Evolutionary conservation across 2,113 vertebrate genomes (phyloP).

Genomic region (Craseonycteris thonglongyai): DNA sequence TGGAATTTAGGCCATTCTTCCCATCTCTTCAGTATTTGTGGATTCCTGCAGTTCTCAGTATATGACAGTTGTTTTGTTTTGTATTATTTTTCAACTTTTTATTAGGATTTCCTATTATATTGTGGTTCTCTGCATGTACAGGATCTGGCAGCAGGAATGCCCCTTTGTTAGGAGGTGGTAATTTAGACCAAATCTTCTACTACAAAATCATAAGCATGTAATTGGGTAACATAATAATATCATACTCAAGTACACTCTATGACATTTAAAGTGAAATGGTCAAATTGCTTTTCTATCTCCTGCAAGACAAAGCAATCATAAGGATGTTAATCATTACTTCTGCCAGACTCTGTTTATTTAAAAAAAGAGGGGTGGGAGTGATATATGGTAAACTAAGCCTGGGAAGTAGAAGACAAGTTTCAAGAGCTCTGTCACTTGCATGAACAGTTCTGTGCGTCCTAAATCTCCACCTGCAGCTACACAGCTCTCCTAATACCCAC

Average conservation of each 20-base stretch:
- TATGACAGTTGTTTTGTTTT: background rate
- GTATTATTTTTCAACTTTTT: background rate
- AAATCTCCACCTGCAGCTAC: background rate
- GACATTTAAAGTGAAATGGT: too few relatives aligned
- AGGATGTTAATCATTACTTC: too few relatives aligned
- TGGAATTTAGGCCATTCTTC: background rate
- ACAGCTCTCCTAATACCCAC: background rate
- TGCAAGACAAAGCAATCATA: too few relatives aligned
- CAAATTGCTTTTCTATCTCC: too few relatives aligned
- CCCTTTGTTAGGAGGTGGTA: too few relatives aligned
- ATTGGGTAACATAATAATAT: too few relatives aligned
- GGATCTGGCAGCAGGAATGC: too few relatives aligned
- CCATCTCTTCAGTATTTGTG: background rate
- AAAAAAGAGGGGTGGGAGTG: too few relatives aligned
- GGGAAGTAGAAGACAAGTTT: background rate
- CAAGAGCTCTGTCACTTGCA: background rate
- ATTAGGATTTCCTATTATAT: background rate
- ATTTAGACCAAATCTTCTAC: too few relatives aligned
- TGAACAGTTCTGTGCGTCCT: background rate
- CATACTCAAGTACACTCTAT: too few relatives aligned
- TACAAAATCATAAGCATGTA: too few relatives aligned
- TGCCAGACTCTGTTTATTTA: too few relatives aligned
- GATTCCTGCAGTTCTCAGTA: background rate
- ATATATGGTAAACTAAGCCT: background rate
- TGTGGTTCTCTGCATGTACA: background rate